Percentiles rank a stretch among this genome's conserved stretches.
phyloP scores from a whole-genome alignment of 2,797 vertebrate genomes.

The Synaphobranchus kaupii region DNA sequence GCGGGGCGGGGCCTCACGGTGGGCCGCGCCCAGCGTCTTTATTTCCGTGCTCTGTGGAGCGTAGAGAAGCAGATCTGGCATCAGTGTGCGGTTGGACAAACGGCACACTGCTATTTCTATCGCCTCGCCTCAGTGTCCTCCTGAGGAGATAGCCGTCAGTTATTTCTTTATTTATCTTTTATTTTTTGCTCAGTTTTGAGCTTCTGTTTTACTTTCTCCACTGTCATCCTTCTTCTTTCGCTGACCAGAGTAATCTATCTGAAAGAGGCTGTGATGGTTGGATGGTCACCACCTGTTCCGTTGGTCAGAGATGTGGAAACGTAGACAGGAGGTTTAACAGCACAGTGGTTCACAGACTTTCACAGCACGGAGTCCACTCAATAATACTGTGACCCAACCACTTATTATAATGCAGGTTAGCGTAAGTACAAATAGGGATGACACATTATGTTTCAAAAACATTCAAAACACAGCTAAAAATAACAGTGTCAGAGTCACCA shows the following conservation, averaged over 20 bases:
- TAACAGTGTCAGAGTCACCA: no score
- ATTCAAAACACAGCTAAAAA: no score
- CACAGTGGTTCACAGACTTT: no score
- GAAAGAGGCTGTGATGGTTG: neutral
- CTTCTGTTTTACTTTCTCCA: neutral
- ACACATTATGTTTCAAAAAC: no score
- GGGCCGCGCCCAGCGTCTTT: neutral
- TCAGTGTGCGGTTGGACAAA: neutral
- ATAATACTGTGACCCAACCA: neutral
- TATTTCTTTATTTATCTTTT: neutral
- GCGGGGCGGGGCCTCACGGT: neutral
- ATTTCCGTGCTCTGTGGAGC: neutral
- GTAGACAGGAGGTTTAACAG: neutral
- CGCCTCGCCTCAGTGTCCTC: neutral
- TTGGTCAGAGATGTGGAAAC: neutral
- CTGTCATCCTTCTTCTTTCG: neutral
- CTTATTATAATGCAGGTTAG: neutral
- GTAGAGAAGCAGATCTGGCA: constrained; percentile 11
- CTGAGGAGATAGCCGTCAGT: neutral
- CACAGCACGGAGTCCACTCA: neutral
- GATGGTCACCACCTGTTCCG: neutral
- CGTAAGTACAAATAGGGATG: neutral
- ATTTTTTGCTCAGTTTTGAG: neutral
- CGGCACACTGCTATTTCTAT: neutral
- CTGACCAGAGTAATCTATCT: neutral